Conservation (phyloP, 2,888 invertebrate species). For the Sphinx pinastri region DNA sequence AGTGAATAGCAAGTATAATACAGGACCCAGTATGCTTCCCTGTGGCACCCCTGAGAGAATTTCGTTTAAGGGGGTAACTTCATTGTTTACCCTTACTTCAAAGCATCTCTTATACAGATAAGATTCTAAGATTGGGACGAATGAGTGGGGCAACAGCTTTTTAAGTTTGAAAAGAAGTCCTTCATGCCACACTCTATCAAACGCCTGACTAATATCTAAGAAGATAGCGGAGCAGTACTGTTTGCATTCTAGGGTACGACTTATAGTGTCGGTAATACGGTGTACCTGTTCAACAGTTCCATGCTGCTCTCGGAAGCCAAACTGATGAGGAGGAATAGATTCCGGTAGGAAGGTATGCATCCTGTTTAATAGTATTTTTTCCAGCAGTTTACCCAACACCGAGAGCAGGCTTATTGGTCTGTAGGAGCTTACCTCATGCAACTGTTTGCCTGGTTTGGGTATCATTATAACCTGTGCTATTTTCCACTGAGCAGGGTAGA, state of each 20-base stretch:
- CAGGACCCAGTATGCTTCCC: conserved; percentile 34
- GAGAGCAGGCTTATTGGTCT: too few species aligned
- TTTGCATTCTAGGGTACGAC: conserved; percentile 24
- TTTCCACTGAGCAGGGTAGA: conserved; percentile 29
- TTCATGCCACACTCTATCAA: neutral
- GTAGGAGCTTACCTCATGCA: too few species aligned
- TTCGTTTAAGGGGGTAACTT: conserved; percentile 10
- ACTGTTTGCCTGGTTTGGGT: conserved; percentile 29
- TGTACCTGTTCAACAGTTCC: conserved; percentile 27
- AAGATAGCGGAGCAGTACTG: conserved; percentile 27
- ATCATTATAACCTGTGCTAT: conserved; percentile 28
- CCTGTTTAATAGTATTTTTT: too few species aligned
- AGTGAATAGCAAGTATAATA: conserved; percentile 31
- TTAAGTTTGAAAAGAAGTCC: conserved; percentile 35
- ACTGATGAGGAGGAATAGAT: too few species aligned
- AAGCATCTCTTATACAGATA: conserved; percentile 30
- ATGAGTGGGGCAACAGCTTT: conserved; percentile 24
- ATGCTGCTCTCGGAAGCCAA: too few species aligned
- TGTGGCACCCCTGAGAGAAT: conserved; percentile 35
- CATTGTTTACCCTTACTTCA: conserved; percentile 24
- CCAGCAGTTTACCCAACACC: too few species aligned
- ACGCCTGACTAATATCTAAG: conserved; percentile 27
- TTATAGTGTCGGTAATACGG: conserved; percentile 21
- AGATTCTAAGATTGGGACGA: conserved; percentile 27
- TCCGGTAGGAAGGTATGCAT: too few species aligned